Conservation (phyloP, 2,888 invertebrate genomes). For the Drosophila robusta region DNA sequence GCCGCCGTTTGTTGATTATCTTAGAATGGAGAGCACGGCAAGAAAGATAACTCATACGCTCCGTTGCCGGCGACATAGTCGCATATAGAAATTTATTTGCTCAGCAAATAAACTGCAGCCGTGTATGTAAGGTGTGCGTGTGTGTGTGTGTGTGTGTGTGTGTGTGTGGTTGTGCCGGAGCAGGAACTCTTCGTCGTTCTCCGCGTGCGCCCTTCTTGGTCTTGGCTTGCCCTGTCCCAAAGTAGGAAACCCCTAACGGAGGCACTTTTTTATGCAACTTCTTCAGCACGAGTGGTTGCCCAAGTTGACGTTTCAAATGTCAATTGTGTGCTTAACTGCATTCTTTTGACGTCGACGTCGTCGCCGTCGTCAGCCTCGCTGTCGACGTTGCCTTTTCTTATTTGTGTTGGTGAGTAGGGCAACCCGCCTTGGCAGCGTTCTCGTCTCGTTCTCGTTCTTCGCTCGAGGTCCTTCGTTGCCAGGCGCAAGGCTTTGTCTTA, state of each 20-base stretch:
- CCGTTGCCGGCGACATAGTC: conserved; percentile 52
- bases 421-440: conserved; percentile 44
- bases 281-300: conserved; percentile 79
- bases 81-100: conserved; percentile 78
- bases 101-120: conserved; percentile 76
- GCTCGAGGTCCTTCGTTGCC: conserved; percentile 26
- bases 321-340: conserved; percentile 83
- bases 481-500: conserved; percentile 55
- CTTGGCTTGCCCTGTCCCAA: conserved; percentile 31
- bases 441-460: conserved; percentile 7
- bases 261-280: conserved; percentile 81
- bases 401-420: conserved; percentile 50
- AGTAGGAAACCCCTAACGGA: conserved; percentile 72
- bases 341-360: conserved; percentile 69
- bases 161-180: conserved; percentile 16
- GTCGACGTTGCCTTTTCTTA: conserved; percentile 61
- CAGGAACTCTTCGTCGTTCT: conserved; percentile 11
- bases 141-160: conserved; percentile 15
- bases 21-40: conserved; percentile 73
- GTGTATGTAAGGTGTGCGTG: not conserved
- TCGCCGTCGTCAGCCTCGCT: conserved; percentile 26
- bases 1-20: conserved; percentile 75
- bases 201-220: conserved; percentile 18
- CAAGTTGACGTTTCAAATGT: conserved; percentile 83
- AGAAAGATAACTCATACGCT: conserved; percentile 80